Base-by-base conservation (phyloP, 2,113 vertebrate species). In the Halcyon senegalensis region DNA sequence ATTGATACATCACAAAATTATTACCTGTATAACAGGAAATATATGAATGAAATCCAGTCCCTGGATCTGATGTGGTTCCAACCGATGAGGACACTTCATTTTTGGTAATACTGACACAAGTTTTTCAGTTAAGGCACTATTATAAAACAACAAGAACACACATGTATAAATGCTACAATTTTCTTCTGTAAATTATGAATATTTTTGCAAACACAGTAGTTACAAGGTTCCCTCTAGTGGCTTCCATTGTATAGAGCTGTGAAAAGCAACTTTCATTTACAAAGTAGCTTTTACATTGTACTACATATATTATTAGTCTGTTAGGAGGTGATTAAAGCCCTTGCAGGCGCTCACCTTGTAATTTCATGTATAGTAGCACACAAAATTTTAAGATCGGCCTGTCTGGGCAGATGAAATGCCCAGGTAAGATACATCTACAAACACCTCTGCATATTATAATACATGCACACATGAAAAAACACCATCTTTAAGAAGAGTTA, bases 1-100 rank as follows among this genome's bases (percentile, higher is more conserved):
- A 95, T 14, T 16, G 2, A 84, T 30, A 58, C 19, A 80, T 5
- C 51, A 24, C 19, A 66, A 69, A 66, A 68, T 41, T 51, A 87
- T 97, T 96, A 99, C 99, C 98, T 99, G 99, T 44, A 99, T 96
- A 76, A 99, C 99, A 30, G 99, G 99, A 93, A 99, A 99, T 93
- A 99, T 99, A 94, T 99, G 99, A 96, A 99, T 99, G 95, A 99
- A 99, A 96, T 99, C 99, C 97, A 99, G 93, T 7, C 99, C 99
- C 94, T 99, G 99, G 97, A 99, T 99, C 95, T 99, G 99, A 98
- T 99, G 99, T 16, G 99, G 99, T 92, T 99, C 99, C 93, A 99
- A 97, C 27, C 99, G 98, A 92, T 99, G 99, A 79, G 99, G 99
- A 94, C 99, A 99, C 94, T 99, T 99, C 99, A 99, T 99, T 97